A percentile compares a stretch with the other conserved stretches of the same genome.
Conservation (phyloP, 2,113 vertebrate species). For the Calidris pugnax region DNA sequence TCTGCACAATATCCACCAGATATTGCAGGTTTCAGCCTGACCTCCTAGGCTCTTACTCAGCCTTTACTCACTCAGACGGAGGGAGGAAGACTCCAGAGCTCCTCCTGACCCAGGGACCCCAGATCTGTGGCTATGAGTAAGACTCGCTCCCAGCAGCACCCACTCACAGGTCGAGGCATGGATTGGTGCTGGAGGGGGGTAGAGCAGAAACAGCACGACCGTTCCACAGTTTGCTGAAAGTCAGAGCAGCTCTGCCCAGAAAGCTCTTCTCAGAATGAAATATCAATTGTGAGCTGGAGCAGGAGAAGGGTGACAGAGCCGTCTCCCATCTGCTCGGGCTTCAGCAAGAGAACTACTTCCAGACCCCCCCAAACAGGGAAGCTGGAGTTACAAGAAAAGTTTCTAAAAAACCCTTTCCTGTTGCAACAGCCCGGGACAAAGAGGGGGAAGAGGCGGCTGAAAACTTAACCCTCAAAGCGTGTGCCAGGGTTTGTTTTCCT, state of each 20-base stretch:
- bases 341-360: slow-evolving; percentile 29
- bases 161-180: background rate
- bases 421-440: slow-evolving; percentile 64
- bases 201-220: background rate
- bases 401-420: slow-evolving; percentile 68
- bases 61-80: background rate
- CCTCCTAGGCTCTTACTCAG: slow-evolving; percentile 42
- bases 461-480: slow-evolving; percentile 57
- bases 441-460: slow-evolving; percentile 48
- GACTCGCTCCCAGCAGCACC: background rate
- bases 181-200: background rate
- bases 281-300: background rate
- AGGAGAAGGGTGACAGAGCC: background rate
- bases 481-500: background rate
- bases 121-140: background rate
- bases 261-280: background rate
- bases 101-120: background rate
- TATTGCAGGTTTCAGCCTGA: background rate
- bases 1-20: background rate
- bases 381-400: slow-evolving; percentile 52
- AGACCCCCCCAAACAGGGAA: slow-evolving; percentile 46
- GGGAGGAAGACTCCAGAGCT: background rate
- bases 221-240: background rate
- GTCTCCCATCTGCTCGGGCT: background rate
- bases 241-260: background rate